Conservation (phyloP, 2,113 vertebrate species). For the Sinocyclocheilus anshuiensis region DNA sequence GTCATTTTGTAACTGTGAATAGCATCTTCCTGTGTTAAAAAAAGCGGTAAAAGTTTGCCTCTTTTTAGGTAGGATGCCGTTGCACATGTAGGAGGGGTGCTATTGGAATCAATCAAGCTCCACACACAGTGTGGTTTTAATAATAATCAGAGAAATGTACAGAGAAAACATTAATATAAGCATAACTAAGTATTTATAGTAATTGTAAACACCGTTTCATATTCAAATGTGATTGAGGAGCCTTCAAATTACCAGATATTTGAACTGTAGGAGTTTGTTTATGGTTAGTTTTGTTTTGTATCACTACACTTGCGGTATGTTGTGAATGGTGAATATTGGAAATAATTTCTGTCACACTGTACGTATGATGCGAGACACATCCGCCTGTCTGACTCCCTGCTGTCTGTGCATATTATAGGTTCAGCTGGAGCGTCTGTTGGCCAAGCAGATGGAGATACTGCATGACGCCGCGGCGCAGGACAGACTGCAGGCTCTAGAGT, state of each 20-base stretch:
- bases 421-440: slow-evolving; percentile 83
- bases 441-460: slow-evolving; percentile 86
- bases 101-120: slow-evolving; percentile 5
- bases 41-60: slow-evolving; percentile 1
- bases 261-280: slow-evolving; percentile 11
- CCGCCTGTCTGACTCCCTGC: slow-evolving; percentile 33
- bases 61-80: slow-evolving; percentile 20
- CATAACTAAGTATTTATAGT: not conserved
- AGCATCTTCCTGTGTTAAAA: slow-evolving; percentile 1
- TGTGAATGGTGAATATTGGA: slow-evolving; percentile 29
- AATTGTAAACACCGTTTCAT: not conserved
- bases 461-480: slow-evolving; percentile 80
- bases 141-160: not conserved
- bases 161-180: not conserved
- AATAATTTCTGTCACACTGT: slow-evolving; percentile 13
- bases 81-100: slow-evolving; percentile 15
- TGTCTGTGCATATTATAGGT: slow-evolving; percentile 57
- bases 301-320: slow-evolving; percentile 5
- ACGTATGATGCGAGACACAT: not conserved
- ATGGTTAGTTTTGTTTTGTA: slow-evolving; percentile 19
- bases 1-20: slow-evolving; percentile 33
- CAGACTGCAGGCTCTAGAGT: slow-evolving; percentile 71
- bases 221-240: not conserved
- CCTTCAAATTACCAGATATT: not conserved
- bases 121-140: not conserved